These are phyloP conservation scores for Macrosiphum euphorbiae DNA, from an alignment of 2,888 invertebrate genomes.

Conservation along the genomic window DNA sequence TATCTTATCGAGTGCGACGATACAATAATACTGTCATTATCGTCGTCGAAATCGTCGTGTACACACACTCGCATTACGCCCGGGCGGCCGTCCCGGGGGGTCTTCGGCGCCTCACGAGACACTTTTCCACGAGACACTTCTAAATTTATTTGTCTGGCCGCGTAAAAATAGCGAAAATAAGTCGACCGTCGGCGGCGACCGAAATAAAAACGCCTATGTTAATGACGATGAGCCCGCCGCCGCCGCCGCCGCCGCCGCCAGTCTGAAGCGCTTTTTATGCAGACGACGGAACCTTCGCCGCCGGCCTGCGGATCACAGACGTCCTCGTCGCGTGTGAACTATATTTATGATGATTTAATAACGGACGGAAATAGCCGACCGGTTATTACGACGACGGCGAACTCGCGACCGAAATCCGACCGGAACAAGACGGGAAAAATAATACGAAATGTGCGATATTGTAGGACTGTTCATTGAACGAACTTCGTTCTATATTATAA, in stretches of 20 bases:
- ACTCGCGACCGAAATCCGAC: not conserved
- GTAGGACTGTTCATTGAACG: too few species aligned
- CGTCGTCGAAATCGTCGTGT: not conserved
- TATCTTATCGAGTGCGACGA: too few species aligned
- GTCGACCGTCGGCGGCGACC: constrained; percentile 37
- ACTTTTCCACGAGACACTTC: constrained; percentile 36
- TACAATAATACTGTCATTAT: not conserved
- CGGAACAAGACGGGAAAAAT: not conserved
- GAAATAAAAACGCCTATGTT: constrained; percentile 35
- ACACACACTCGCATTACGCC: not conserved
- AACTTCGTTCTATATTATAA: too few species aligned
- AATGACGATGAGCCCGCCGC: constrained; percentile 23
- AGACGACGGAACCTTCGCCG: constrained; percentile 31
- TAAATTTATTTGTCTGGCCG: constrained; percentile 56
- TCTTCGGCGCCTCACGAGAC: not conserved
- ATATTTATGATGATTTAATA: constrained; percentile 21
- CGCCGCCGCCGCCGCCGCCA: constrained; percentile 9
- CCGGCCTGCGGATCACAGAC: not conserved
- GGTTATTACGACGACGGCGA: not conserved
- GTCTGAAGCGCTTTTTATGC: not conserved
- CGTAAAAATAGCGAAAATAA: constrained; percentile 49
- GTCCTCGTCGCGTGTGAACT: constrained; percentile 42
- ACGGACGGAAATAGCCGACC: constrained; percentile 35
- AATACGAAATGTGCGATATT: too few species aligned
- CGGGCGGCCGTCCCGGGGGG: constrained; percentile 34